These are phyloP conservation scores for Pelochelys cantorii DNA, from an alignment of 2,797 vertebrate genomes.

Conservation along the genomic window DNA sequence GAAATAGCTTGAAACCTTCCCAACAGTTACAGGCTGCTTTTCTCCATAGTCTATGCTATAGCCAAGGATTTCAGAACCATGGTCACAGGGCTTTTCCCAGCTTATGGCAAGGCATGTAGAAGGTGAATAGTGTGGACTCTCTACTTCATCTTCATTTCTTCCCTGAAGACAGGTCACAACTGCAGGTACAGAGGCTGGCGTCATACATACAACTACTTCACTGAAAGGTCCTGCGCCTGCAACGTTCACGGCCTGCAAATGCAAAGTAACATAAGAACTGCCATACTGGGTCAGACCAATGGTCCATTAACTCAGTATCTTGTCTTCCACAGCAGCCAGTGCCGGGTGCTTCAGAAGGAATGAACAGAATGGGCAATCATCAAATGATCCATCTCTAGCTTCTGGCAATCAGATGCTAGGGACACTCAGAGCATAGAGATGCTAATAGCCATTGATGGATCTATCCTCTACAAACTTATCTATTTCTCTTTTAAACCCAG, in stretches of 20 bases:
- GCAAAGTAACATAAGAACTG: constrained; percentile 11
- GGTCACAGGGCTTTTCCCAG: constrained; percentile 93
- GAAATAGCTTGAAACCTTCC: constrained; percentile 88
- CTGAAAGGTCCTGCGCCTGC: constrained; percentile 94
- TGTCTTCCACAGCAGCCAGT: not conserved
- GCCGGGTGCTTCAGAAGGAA: not conserved
- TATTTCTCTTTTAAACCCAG: not conserved
- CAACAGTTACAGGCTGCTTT: constrained; percentile 89
- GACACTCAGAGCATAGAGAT: not conserved
- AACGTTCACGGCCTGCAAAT: constrained; percentile 88
- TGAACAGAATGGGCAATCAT: not conserved
- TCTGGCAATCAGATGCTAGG: not conserved
- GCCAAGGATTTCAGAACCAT: constrained; percentile 94
- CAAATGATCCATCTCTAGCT: not conserved
- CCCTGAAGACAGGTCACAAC: constrained; percentile 89
- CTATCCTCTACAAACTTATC: not conserved
- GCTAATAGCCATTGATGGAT: not conserved
- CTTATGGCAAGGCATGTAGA: constrained; percentile 93
- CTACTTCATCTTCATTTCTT: constrained; percentile 88
- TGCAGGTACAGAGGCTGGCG: constrained; percentile 94
- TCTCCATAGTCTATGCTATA: constrained; percentile 97
- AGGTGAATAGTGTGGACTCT: constrained; percentile 85
- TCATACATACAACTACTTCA: constrained; percentile 90
- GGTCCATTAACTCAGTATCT: not conserved
- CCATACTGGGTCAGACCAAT: not conserved